Conservation (phyloP, 2,888 invertebrate genomes). For the Drosophila borealis region DNA sequence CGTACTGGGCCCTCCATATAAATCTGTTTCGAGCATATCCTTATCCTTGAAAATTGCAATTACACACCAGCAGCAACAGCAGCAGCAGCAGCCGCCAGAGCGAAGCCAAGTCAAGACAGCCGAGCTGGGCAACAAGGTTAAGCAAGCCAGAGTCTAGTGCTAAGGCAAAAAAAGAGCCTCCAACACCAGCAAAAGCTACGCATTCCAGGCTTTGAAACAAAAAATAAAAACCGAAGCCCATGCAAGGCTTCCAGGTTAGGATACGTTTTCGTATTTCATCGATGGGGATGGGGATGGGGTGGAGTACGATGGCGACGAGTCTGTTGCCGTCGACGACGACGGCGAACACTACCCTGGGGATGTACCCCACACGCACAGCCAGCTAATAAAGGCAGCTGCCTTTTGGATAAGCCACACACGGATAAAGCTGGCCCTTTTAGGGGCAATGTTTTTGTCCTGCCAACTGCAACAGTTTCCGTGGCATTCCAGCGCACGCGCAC, state of each 20-base stretch:
- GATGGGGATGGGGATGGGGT: conserved; percentile 3
- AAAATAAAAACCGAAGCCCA: conserved; percentile 39
- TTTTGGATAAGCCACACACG: conserved; percentile 65
- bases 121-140: conserved; percentile 10
- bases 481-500: conserved; percentile 73
- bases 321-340: conserved; percentile 18
- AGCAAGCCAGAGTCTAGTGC: conserved; percentile 20
- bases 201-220: conserved; percentile 65
- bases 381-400: conserved; percentile 58
- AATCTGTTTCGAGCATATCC: conserved; percentile 75
- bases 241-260: conserved; percentile 60
- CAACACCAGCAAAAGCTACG: conserved; percentile 23
- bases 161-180: conserved; percentile 23
- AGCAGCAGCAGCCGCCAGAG: conserved; percentile 34
- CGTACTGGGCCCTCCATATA: conserved; percentile 72
- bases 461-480: conserved; percentile 72
- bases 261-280: conserved; percentile 15
- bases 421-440: conserved; percentile 67
- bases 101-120: conserved; percentile 7
- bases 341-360: conserved; percentile 56
- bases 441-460: conserved; percentile 66
- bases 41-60: conserved; percentile 82
- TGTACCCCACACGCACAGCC: conserved; percentile 52
- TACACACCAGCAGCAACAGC: conserved; percentile 55
- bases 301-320: conserved; percentile 15